Conservation (phyloP, 2,888 invertebrate genomes). For the Metacarcinus magister region DNA sequence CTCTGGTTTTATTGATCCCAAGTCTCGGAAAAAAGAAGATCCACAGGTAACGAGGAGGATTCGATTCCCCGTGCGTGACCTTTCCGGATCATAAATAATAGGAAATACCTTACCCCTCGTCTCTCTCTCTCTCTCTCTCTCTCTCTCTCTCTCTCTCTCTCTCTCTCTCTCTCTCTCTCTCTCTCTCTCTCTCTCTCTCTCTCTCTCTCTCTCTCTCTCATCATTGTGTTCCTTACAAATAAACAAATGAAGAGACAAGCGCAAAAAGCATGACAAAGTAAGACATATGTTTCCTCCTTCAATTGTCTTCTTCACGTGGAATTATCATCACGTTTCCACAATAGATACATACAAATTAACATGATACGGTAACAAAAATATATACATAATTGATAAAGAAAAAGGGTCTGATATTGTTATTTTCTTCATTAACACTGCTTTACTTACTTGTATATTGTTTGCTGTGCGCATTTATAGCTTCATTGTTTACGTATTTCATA, state of each 20-base stretch:
- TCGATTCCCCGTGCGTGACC: neutral
- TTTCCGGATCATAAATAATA: neutral
- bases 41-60: neutral
- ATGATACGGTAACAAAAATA: neutral
- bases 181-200: slow-evolving; percentile 59
- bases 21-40: neutral
- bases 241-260: neutral
- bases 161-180: slow-evolving; percentile 63
- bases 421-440: no score
- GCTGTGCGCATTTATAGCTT: no score
- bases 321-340: no score
- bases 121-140: slow-evolving; percentile 29
- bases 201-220: no score
- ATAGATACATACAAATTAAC: slow-evolving; percentile 1
- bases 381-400: no score
- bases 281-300: neutral
- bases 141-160: slow-evolving; percentile 55
- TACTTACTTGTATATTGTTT: no score
- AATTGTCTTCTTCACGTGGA: neutral
- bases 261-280: no score
- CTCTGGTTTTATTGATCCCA: neutral
- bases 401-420: no score
- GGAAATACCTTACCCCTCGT: neutral
- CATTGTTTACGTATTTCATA: no score
- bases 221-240: neutral